Base-by-base conservation (phyloP, 2,797 vertebrate genomes). In the Chloroceryle amazona region DNA sequence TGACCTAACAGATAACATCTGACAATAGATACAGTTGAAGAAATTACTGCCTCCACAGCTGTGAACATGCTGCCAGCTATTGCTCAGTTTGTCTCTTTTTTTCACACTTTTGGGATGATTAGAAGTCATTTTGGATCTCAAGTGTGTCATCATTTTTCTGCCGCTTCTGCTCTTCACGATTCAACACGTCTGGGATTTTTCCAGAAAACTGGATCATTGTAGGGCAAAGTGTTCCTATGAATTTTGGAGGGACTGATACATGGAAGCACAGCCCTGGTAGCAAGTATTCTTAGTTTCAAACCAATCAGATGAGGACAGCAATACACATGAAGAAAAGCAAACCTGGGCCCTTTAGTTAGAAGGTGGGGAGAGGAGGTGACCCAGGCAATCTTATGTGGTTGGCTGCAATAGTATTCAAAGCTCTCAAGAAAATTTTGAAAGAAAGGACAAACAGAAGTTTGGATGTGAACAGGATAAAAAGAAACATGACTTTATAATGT, bases 11-110 rank as follows among this genome's bases (percentile, higher is more conserved):
- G 71, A 54, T 70, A 46, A 78, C 6, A 11, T 83, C 29, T 86
- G 52, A 66, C 20, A 49, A 65, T 10, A 52, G 54, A 51, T 37
- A 65, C 1, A 47, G 63, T 28, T 52, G 55, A 86, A 83, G 42
- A 86, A 83, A 70, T 73, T 33, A 33, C 55, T 92, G 25, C 60
- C 58, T 92, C 79, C 31, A 20, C 29, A 86, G 9, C 46, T 65
- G 13, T 61, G 65, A 81, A 41, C 37, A 28, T 17, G 37, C 26
- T 86, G 41, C 33, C 37, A 63, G 16, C 42, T 81, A 23, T 20
- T 39, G 33, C 61, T 74, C 37, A 31, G 15, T 63, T 65, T 67
- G 33, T 63, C 20, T 90, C 16, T 52, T 49, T 62, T 62, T 49
- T 57, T 41, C 18, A 25, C 19, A 10, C 29, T 94, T 89, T 57